phyloP scores from a whole-genome alignment of 2,113 vertebrate species.

The Lates calcarifer region DNA sequence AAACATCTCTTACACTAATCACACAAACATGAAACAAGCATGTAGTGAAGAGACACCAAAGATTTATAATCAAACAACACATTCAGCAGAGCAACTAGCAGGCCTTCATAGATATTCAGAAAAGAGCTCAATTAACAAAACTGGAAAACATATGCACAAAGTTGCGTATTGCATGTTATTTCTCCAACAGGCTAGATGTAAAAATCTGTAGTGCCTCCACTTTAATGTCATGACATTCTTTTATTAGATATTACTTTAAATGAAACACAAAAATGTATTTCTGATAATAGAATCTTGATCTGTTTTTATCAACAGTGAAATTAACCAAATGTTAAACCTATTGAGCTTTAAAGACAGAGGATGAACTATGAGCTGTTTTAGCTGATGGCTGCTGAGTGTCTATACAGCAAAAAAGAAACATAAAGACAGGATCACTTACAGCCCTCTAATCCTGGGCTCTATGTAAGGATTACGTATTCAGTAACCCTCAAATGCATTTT shows the following conservation, averaged over 20 bases:
- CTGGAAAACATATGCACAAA: too few species aligned
- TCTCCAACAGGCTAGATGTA: not conserved
- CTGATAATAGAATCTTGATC: not conserved
- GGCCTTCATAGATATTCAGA: not conserved
- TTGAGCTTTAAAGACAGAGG: not conserved
- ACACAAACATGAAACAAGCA: too few species aligned
- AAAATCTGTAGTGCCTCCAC: not conserved
- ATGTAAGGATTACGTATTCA: not conserved
- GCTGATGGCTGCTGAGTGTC: not conserved
- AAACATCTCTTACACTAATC: too few species aligned
- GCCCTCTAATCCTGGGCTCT: not conserved
- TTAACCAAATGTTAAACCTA: not conserved
- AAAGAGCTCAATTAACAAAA: not conserved
- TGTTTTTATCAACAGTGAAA: slow-evolving; percentile 14
- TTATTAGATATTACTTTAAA: not conserved
- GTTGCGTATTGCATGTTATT: too few species aligned
- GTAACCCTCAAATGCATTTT: not conserved
- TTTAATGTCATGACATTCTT: not conserved
- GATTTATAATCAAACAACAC: not conserved
- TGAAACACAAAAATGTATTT: not conserved
- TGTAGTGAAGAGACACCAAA: not conserved
- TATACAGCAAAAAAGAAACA: not conserved
- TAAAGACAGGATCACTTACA: slow-evolving; percentile 1
- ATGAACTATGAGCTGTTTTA: not conserved
- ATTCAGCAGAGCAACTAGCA: slow-evolving; percentile 3